These are phyloP conservation scores for Camelus dromedarius DNA, from an alignment of 2,113 vertebrate species.

Conservation along the genomic window DNA sequence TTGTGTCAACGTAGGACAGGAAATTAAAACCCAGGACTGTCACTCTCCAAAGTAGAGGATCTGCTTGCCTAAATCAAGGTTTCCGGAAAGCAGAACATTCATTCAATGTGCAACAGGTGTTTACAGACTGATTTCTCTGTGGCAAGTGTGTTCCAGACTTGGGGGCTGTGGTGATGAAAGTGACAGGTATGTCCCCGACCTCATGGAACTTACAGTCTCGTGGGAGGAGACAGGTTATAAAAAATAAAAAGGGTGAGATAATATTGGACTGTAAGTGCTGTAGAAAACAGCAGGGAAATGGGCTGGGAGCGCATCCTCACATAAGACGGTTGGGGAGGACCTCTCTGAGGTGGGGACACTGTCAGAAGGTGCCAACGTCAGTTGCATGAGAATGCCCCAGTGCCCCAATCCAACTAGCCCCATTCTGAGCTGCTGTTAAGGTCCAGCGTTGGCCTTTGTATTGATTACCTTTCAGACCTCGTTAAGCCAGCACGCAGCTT, in stretches of 20 bases:
- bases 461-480: not conserved
- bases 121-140: not conserved
- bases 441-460: not conserved
- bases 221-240: not conserved
- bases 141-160: not conserved
- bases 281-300: not conserved
- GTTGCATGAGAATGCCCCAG: not conserved
- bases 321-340: not conserved
- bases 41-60: not conserved
- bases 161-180: not conserved
- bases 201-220: not conserved
- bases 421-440: not conserved
- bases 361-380: not conserved
- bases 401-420: not conserved
- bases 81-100: not conserved
- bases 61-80: not conserved
- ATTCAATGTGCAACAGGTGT: not conserved
- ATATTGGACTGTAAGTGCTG: not conserved
- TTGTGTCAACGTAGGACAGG: not conserved
- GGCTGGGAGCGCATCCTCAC: too few relatives aligned
- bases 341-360: not conserved
- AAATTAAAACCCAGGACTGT: not conserved
- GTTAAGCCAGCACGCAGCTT: not conserved
- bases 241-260: not conserved
- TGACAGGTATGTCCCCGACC: not conserved